phyloP scores from a whole-genome alignment of 2,113 vertebrate species.

The Thamnaconus septentrionalis region DNA sequence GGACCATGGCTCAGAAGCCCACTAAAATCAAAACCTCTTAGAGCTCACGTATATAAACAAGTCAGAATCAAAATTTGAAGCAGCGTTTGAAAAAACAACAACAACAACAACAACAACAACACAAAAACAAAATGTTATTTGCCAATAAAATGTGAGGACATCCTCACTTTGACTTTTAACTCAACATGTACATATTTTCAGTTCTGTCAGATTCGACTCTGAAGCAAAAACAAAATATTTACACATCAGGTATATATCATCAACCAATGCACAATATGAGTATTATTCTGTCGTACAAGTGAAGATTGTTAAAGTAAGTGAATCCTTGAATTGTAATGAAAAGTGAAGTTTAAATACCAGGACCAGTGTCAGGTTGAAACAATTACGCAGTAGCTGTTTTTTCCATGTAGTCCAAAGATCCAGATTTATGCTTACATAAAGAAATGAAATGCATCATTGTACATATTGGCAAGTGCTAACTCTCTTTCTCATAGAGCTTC shows the following conservation, averaged over 20 bases:
- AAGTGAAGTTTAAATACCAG: conserved; percentile 38
- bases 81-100: no score
- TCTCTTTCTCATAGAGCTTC: conserved; percentile 4
- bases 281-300: neutral
- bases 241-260: no score
- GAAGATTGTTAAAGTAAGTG: conserved; percentile 14
- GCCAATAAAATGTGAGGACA: no score
- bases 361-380: conserved; percentile 51
- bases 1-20: conserved; percentile 5
- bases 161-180: neutral
- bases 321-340: conserved; percentile 5
- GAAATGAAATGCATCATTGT: conserved; percentile 41
- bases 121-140: no score
- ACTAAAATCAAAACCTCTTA: neutral
- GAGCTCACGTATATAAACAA: no score
- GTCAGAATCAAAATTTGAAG: no score
- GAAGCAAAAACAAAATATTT: no score
- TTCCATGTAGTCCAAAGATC: conserved; percentile 5
- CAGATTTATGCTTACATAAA: conserved; percentile 37
- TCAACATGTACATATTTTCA: no score
- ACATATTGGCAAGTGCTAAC: conserved; percentile 14
- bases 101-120: no score
- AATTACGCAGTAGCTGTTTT: conserved; percentile 17
- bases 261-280: no score
- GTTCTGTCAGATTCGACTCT: neutral